Conservation (phyloP, 1,140 invertebrate species). For the Telenomus remus region DNA sequence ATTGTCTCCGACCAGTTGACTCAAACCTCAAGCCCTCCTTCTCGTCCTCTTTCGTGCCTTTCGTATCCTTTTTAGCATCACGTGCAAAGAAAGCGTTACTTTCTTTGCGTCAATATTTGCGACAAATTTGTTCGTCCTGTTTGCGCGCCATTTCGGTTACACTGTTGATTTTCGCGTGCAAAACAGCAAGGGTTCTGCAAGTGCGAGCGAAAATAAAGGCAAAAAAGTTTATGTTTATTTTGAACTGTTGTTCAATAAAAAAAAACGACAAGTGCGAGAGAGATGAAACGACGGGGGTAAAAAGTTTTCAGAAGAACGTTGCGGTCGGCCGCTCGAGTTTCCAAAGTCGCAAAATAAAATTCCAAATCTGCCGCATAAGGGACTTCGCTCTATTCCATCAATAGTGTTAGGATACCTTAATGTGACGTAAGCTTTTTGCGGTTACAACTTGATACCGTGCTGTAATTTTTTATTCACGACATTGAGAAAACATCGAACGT, state of each 20-base stretch:
- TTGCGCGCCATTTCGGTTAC: neutral
- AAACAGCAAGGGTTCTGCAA: neutral
- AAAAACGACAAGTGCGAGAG: neutral
- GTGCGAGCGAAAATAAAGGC: neutral
- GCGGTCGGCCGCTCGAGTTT: conserved; percentile 35
- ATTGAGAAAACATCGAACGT: neutral
- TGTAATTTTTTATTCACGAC: conserved; percentile 16
- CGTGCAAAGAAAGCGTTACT: conserved; percentile 52
- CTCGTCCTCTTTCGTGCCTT: neutral
- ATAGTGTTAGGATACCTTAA: conserved; percentile 35
- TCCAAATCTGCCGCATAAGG: conserved; percentile 18
- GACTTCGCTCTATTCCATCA: conserved; percentile 13
- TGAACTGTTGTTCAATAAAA: neutral
- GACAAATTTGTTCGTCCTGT: conserved; percentile 32
- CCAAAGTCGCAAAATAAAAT: conserved; percentile 39
- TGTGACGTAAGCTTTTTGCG: conserved; percentile 48
- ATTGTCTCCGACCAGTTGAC: conserved; percentile 68
- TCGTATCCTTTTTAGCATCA: conserved; percentile 12
- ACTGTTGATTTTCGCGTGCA: neutral
- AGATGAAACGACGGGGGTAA: conserved; percentile 19
- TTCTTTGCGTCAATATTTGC: conserved; percentile 50
- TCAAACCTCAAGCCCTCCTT: conserved; percentile 63
- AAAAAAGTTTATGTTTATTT: neutral
- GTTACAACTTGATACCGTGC: conserved; percentile 58
- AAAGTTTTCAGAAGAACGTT: conserved; percentile 28